These are phyloP conservation scores for Acleris cristana DNA, from an alignment of 2,888 invertebrate genomes.

Conservation along the genomic window DNA sequence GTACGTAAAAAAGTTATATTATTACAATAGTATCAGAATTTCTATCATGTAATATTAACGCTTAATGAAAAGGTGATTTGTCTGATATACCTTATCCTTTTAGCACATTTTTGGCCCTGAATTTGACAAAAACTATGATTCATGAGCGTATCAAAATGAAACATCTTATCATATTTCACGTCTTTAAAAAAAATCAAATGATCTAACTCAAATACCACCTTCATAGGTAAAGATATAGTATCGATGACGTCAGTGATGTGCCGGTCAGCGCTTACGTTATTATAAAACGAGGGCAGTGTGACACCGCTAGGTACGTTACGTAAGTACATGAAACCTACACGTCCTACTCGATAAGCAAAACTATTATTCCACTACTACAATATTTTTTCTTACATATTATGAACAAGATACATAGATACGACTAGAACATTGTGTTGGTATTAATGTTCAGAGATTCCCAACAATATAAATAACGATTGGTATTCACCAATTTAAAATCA, in stretches of 20 bases:
- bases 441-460: constrained; percentile 31
- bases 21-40: too few species aligned
- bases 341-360: constrained; percentile 18
- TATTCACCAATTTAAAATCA: constrained; percentile 30
- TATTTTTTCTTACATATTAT: constrained; percentile 13
- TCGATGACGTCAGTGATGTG: constrained; percentile 6
- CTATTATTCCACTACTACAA: not conserved
- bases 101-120: too few species aligned
- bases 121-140: too few species aligned
- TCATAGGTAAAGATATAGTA: too few species aligned
- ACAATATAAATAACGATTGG: constrained; percentile 32
- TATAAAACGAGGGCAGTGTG: constrained; percentile 27
- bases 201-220: too few species aligned
- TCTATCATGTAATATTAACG: too few species aligned
- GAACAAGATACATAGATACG: constrained; percentile 33
- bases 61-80: too few species aligned
- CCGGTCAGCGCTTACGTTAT: constrained; percentile 22
- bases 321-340: constrained; percentile 21
- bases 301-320: constrained; percentile 14
- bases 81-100: too few species aligned
- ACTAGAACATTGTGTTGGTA: constrained; percentile 34
- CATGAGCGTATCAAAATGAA: too few species aligned
- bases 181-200: too few species aligned
- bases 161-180: too few species aligned
- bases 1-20: too few species aligned